A percentile compares a stretch with the other conserved stretches of the same genome.
Conservation (phyloP, 1,140 invertebrate genomes). For the Oreohelix idahoensis region DNA sequence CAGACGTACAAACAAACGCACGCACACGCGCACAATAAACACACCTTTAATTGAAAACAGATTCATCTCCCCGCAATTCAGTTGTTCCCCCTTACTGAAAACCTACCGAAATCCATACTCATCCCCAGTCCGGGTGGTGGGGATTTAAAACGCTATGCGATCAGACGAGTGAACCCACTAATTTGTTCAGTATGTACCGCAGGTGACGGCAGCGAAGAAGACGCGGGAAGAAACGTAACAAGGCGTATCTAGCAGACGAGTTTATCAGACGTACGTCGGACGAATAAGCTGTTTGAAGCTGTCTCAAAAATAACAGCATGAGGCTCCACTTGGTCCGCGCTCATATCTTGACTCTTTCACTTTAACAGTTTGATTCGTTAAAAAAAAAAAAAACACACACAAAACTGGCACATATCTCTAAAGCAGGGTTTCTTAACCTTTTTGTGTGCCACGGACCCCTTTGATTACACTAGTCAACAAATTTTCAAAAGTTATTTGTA, state of each 20-base stretch:
- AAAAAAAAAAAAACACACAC: no score
- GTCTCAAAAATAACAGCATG: background rate
- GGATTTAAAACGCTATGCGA: background rate
- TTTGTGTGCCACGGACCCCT: no score
- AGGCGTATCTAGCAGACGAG: background rate
- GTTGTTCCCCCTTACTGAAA: no score
- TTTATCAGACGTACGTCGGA: background rate
- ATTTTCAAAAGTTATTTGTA: no score
- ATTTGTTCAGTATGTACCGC: slow-evolving; percentile 14
- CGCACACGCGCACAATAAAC: background rate
- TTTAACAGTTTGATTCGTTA: no score
- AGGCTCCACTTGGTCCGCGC: no score
- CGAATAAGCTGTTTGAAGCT: background rate
- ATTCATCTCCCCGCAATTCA: no score
- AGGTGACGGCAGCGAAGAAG: background rate
- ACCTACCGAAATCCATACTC: no score
- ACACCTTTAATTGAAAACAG: background rate
- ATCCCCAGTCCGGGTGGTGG: background rate
- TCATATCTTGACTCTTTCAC: no score
- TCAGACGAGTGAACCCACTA: slow-evolving; percentile 13
- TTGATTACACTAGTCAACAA: no score
- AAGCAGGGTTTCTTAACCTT: no score
- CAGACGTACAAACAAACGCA: background rate
- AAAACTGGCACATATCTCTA: no score
- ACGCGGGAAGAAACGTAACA: background rate